These are phyloP conservation scores for Amiota communis DNA, from an alignment of 2,888 invertebrate genomes.

Conservation along the genomic window DNA sequence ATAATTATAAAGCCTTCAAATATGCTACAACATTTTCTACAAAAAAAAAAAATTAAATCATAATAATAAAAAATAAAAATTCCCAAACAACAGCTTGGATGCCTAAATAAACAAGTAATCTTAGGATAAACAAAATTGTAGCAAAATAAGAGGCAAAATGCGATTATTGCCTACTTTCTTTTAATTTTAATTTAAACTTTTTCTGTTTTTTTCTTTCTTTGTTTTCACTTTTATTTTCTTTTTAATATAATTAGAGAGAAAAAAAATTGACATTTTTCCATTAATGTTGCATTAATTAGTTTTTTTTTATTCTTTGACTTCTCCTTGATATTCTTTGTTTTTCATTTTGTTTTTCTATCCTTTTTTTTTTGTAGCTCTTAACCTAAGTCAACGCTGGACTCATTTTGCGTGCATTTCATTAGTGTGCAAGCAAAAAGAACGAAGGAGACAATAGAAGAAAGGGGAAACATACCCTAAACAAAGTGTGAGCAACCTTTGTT, in stretches of 20 bases:
- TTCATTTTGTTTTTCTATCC: slow-evolving; percentile 43
- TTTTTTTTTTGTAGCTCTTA: slow-evolving; percentile 35
- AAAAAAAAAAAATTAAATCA: neutral
- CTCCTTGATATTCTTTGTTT: slow-evolving; percentile 35
- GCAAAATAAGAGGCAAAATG: neutral
- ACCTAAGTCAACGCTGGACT: neutral
- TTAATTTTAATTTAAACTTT: neutral
- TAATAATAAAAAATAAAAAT: neutral
- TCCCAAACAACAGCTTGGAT: neutral
- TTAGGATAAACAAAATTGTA: neutral
- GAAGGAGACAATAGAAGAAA: slow-evolving; percentile 39
- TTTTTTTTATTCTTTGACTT: slow-evolving; percentile 10
- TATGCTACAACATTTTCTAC: slow-evolving; percentile 3
- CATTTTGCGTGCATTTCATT: too few relatives aligned
- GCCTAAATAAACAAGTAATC: slow-evolving; percentile 10
- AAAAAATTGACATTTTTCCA: slow-evolving; percentile 41
- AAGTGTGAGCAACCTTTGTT: slow-evolving; percentile 11
- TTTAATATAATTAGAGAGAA: neutral
- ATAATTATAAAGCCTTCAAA: slow-evolving; percentile 30
- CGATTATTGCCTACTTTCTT: neutral
- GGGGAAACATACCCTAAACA: neutral
- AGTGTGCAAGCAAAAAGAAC: neutral
- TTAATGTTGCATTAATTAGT: slow-evolving; percentile 56
- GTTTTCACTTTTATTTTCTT: neutral
- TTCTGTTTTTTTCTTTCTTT: neutral